Evolutionary conservation across 1,140 invertebrate genomes (phyloP), one percentile per base, ranked within the genome.

Genomic region (Drosophila athabasca): DNA sequence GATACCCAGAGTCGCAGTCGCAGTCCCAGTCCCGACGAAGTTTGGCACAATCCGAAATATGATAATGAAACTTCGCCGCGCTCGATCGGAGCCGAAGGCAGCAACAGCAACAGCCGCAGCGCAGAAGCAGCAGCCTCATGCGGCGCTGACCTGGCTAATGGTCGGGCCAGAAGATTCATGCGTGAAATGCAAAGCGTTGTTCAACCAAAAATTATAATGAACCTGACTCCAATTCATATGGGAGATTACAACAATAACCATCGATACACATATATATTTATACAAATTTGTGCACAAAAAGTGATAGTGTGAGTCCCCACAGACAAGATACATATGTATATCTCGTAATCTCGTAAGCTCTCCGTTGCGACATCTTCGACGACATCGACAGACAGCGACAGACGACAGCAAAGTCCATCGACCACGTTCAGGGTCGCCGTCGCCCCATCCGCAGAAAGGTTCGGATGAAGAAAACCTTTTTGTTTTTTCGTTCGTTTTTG

Each of bases 371-470:
- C 53, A 74, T 53, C 54, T 41, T 45, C 58, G 46, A 29, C 49
- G 17, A 19, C 39, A 31, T 5, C 58, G 48, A 43, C 31, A 19
- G 35, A 19, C n/a, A n/a, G n/a, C 39, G 52, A 31, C 7, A 39
- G 3, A 39, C 31, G 35, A 39, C 45, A 22, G 41, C 81, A 62
- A 79, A 81, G 81, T 77, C 80, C 88, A 90, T 80, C 77, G 89
- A 75, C 79, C 89, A 90, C 62, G 89, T 90, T 91, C 90, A 91
- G 90, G 90, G 90, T 83, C 84, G 62, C 13, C 62, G 89, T 79
- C 83, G 62, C 13, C 65, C 31, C 64, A 55, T 48, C 57, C 8
- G 46, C 73, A 41, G 57, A 76, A 69, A 76, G 58, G 73, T 45
- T 53, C 35, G 58, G 60, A 59, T 77, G 59, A 76, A 74, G 61